Evolutionary conservation across 2,888 invertebrate species (phyloP).

Genomic region (Microdon myrmicae): DNA sequence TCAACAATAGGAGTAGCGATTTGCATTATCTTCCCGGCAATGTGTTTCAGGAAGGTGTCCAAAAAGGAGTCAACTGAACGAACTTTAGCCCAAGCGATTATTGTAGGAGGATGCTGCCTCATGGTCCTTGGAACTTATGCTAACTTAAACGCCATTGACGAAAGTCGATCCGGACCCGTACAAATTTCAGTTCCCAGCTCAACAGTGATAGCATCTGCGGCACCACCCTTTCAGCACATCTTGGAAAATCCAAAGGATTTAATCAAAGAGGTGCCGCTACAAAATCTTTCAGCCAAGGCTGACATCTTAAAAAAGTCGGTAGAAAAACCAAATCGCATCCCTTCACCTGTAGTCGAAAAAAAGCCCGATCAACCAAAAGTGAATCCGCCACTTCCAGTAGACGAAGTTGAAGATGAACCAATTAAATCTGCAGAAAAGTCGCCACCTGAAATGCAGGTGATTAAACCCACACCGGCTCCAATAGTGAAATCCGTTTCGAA

Average conservation of each 20-base stretch:
- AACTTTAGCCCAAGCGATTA: slow-evolving; percentile 82
- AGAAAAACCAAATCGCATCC: slow-evolving; percentile 13
- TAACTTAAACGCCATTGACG: slow-evolving; percentile 81
- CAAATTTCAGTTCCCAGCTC: slow-evolving; percentile 1
- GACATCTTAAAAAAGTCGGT: slow-evolving; percentile 34
- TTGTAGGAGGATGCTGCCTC: slow-evolving; percentile 85
- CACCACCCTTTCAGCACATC: slow-evolving; percentile 7
- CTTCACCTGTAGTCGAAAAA: slow-evolving; percentile 8
- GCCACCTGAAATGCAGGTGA: slow-evolving; percentile 4
- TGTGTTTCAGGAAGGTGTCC: slow-evolving; percentile 86
- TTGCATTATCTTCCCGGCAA: slow-evolving; percentile 91
- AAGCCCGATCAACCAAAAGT: slow-evolving; percentile 51
- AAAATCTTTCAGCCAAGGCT: slow-evolving; percentile 15
- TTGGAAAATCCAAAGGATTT: slow-evolving; percentile 13
- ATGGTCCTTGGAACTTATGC: slow-evolving; percentile 92
- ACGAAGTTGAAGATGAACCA: slow-evolving; percentile 53
- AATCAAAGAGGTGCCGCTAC: slow-evolving; percentile 12
- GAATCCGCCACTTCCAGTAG: slow-evolving; percentile 59
- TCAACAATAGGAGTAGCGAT: slow-evolving; percentile 95
- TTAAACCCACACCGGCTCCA: slow-evolving; percentile 11
- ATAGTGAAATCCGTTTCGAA: slow-evolving; percentile 6
- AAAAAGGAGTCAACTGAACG: slow-evolving; percentile 87
- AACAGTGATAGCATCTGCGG: slow-evolving; percentile 4
- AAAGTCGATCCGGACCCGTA: slow-evolving; percentile 66
- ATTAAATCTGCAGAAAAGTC: slow-evolving; percentile 13